These are phyloP conservation scores for Lobophora halterata DNA, from an alignment of 2,888 invertebrate genomes.

Conservation along the genomic window DNA sequence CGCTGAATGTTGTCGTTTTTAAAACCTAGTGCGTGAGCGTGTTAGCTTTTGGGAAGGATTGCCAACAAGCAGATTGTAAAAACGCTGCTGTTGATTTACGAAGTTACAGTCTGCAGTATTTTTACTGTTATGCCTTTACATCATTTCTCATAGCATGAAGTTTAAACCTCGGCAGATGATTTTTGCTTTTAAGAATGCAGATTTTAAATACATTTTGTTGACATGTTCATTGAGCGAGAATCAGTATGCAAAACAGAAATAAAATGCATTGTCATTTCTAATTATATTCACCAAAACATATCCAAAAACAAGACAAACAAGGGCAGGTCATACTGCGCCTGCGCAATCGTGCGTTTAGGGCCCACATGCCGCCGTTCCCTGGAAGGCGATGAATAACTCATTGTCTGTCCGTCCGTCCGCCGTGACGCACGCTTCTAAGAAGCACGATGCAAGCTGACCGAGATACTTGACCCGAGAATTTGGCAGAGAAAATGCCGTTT, in stretches of 20 bases:
- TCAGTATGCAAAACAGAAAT: no score
- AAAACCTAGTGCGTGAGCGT: no score
- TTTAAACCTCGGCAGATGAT: no score
- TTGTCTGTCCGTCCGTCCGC: constrained; percentile 74
- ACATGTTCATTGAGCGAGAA: constrained; percentile 9
- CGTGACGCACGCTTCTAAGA: constrained; percentile 76
- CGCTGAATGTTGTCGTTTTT: no score
- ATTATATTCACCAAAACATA: constrained; percentile 21
- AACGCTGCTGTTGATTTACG: no score
- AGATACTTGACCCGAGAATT: constrained; percentile 68
- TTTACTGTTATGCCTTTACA: no score
- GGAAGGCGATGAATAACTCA: constrained; percentile 80
- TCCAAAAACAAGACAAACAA: constrained; percentile 56
- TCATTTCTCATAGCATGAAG: no score
- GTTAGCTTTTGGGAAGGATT: no score
- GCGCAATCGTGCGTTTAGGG: constrained; percentile 74
- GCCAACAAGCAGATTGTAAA: no score
- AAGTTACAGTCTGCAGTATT: no score
- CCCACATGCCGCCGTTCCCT: constrained; percentile 72
- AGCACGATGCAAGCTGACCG: constrained; percentile 66
- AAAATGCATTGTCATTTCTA: constrained; percentile 16
- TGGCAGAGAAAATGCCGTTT: constrained; percentile 40
- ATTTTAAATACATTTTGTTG: no score
- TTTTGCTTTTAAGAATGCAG: no score
- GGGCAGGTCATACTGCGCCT: constrained; percentile 56